Evolutionary conservation across 2,113 vertebrate species (phyloP), one percentile per base, ranked within the genome.

Genomic region (Seriola aureovittata): DNA sequence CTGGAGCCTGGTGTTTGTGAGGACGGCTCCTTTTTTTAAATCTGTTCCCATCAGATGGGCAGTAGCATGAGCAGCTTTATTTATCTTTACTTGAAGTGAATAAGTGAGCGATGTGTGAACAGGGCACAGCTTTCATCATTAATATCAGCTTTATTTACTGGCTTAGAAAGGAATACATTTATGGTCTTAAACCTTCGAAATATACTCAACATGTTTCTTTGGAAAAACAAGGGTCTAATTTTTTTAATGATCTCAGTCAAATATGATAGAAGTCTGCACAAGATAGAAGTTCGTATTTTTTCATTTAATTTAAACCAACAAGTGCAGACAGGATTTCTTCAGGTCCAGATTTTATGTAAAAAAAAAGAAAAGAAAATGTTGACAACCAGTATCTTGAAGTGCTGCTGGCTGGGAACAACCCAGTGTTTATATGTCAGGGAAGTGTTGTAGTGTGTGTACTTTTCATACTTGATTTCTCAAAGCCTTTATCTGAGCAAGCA

Each of bases 1-100:
- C 79, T 52, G 17, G 1, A 52, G 11, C 69, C 17, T 0, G 25
- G 29, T 63, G 65, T 25, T 4, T 44, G 5, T 11, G 54, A 23
- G 12, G 50, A 25, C 21, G 13, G 25, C 44, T 46, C 4, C 10
- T 40, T 11, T 65, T 58, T 59, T 50, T 8, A 23, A 23, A 29
- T 52, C 66, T 12, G 52, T 6, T 42, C 58, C 66, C 29, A 38
- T 29, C 19, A 25, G 78, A 64, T 5, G 3, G 11, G n/a, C 23
- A 16, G 59, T 46, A 63, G 40, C 34, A 63, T 54, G 71, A 57
- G 38, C 21, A 52, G 75, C 58, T 2, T 60, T 19, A 29, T 75
- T 75, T 36, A 25, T 59, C 25, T 67, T 21, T 60, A 60, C 65
- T 72, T 85, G 50, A 52, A 52, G 50, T 52, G 19, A 52, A 3